These are phyloP conservation scores for Serrognathus titanus DNA, from an alignment of 2,888 invertebrate genomes.

Conservation along the genomic window DNA sequence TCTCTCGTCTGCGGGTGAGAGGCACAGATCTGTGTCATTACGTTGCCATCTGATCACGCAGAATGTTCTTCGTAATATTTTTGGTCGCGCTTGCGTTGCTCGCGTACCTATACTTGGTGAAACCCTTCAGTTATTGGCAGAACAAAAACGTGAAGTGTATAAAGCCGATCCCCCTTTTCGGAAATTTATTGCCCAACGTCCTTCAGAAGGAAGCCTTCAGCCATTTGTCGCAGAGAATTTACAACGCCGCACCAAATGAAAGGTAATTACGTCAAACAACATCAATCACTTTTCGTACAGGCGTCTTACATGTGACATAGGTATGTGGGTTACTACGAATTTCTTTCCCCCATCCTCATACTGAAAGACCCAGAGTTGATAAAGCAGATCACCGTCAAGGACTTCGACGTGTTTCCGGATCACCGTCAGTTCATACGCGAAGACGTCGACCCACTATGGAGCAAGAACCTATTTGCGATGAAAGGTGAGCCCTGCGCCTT, in stretches of 20 bases:
- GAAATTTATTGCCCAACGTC: too few species aligned
- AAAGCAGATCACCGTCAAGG: slow-evolving; percentile 42
- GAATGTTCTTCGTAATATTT: too few species aligned
- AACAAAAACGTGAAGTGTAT: too few species aligned
- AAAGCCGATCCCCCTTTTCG: too few species aligned
- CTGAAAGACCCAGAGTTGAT: slow-evolving; percentile 37
- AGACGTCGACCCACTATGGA: slow-evolving; percentile 29
- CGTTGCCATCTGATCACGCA: too few species aligned
- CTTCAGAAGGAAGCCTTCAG: slow-evolving; percentile 6
- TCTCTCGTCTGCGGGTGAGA: too few species aligned
- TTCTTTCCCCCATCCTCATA: slow-evolving; percentile 25
- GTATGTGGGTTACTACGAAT: slow-evolving; percentile 30
- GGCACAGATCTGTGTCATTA: too few species aligned
- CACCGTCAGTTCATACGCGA: slow-evolving; percentile 31
- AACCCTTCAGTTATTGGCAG: too few species aligned
- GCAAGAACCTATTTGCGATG: slow-evolving; percentile 22
- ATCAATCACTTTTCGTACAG: too few species aligned
- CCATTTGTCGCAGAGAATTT: slow-evolving; percentile 5
- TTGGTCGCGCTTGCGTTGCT: too few species aligned
- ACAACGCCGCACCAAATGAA: slow-evolving; percentile 13
- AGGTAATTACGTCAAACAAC: slow-evolving; percentile 5
- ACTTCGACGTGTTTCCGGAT: slow-evolving; percentile 45
- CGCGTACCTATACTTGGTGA: too few species aligned
- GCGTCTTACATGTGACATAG: slow-evolving; percentile 14
- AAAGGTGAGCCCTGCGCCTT: too few species aligned